A percentile compares a stretch with the other conserved stretches of the same genome.
Evolutionary conservation across 2,888 invertebrate genomes (phyloP).

Genomic region (Harpagoxenus sublaevis): DNA sequence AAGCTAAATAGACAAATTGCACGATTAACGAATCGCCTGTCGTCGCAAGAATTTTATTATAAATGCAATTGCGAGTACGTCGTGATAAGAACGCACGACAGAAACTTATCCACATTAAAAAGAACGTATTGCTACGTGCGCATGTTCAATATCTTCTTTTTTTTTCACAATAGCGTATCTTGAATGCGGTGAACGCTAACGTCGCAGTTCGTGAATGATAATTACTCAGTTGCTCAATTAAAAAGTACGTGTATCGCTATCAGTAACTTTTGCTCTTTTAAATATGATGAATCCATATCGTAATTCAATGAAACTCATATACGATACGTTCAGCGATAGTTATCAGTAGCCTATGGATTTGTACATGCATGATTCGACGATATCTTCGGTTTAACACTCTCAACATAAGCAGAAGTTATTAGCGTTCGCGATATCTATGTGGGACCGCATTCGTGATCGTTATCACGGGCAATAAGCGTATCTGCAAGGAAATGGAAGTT

Average conservation of each 20-base stretch:
- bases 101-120: constrained; percentile 2
- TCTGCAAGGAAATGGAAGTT: background rate
- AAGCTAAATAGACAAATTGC: background rate
- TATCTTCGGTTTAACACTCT: background rate
- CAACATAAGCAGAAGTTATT: background rate
- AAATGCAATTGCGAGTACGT: constrained; percentile 45
- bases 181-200: background rate
- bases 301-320: no score
- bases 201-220: background rate
- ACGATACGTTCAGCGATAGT: background rate
- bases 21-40: background rate
- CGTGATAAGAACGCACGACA: constrained; percentile 22
- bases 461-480: background rate
- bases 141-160: background rate
- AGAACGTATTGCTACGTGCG: background rate
- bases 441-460: background rate
- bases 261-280: background rate
- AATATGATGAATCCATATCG: background rate
- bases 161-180: background rate
- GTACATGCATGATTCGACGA: background rate
- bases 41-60: constrained; percentile 48
- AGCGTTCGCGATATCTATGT: background rate
- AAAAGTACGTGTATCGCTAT: background rate
- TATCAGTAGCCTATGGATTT: background rate
- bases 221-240: background rate